phyloP scores from a whole-genome alignment of 2,797 vertebrate genomes.

The Spinibarbus caldwelli region DNA sequence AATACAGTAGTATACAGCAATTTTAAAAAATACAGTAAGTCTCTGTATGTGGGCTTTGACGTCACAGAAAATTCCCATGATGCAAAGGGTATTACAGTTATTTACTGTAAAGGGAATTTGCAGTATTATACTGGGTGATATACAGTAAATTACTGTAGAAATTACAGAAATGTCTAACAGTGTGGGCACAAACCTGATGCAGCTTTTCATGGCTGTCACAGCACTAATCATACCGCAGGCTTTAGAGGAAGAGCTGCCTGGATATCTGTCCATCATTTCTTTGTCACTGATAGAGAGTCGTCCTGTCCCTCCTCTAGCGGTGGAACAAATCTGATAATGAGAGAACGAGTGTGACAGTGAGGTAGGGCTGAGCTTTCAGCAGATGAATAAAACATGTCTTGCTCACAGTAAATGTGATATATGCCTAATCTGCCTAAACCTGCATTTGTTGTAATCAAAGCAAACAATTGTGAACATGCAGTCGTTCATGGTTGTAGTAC shows the following conservation, averaged over 20 bases:
- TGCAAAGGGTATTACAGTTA: no score
- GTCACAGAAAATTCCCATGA: no score
- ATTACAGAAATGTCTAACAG: no score
- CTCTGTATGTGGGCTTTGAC: no score
- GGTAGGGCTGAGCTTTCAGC: slow-evolving; percentile 52
- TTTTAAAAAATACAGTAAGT: no score
- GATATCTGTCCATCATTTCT: slow-evolving; percentile 38
- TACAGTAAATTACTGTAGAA: no score
- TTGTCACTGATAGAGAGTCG: slow-evolving; percentile 12
- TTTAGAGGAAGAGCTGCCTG: slow-evolving; percentile 18
- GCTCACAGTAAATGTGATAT: slow-evolving; percentile 57
- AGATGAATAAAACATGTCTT: slow-evolving; percentile 70
- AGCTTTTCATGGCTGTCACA: neutral
- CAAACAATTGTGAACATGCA: slow-evolving; percentile 58
- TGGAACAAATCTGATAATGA: slow-evolving; percentile 23
- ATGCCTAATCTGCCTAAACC: slow-evolving; percentile 56
- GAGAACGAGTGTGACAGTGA: slow-evolving; percentile 12
- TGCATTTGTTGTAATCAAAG: slow-evolving; percentile 70
- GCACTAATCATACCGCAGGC: slow-evolving; percentile 27
- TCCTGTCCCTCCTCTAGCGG: neutral
- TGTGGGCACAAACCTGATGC: neutral
- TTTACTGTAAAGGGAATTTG: no score
- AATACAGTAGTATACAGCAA: no score
- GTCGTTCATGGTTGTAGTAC: slow-evolving; percentile 44
- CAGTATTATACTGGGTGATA: no score